Evolutionary conservation across 2,888 invertebrate species (phyloP).

Genomic region (Sarcophaga variegata): DNA sequence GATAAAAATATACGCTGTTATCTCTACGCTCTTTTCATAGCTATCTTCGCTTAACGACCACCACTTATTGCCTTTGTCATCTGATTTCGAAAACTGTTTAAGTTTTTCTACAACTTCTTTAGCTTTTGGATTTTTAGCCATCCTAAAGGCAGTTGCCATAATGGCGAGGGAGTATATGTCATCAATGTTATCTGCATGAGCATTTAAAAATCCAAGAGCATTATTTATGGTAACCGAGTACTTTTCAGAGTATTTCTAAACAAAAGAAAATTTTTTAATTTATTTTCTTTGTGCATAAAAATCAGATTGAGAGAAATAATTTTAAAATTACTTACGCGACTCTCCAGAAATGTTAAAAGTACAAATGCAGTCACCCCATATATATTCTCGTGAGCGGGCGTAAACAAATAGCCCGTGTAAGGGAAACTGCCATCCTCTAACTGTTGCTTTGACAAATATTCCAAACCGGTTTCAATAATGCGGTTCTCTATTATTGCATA

Average conservation of each 20-base stretch:
- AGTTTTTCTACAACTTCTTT: constrained; percentile 82
- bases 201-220: constrained; percentile 88
- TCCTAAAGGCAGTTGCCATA: constrained; percentile 88
- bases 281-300: background rate
- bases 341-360: constrained; percentile 87
- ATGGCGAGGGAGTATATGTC: constrained; percentile 90
- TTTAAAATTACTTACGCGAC: constrained; percentile 78
- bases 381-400: constrained; percentile 84
- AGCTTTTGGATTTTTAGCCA: constrained; percentile 85
- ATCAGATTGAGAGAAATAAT: too few relatives aligned
- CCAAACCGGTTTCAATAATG: constrained; percentile 86
- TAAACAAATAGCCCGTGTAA: constrained; percentile 83
- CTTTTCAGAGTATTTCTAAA: constrained; percentile 42
- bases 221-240: constrained; percentile 87
- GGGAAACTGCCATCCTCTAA: constrained; percentile 76
- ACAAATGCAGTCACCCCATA: constrained; percentile 90
- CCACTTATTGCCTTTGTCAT: constrained; percentile 85
- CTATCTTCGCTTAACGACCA: constrained; percentile 85
- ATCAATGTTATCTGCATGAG: constrained; percentile 84
- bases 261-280: background rate
- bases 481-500: constrained; percentile 86
- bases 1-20: constrained; percentile 92
- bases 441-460: constrained; percentile 88
- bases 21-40: constrained; percentile 86
- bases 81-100: constrained; percentile 81